Evolutionary conservation across 2,888 invertebrate species (phyloP).

Genomic region (Meteorus cinctellus): DNA sequence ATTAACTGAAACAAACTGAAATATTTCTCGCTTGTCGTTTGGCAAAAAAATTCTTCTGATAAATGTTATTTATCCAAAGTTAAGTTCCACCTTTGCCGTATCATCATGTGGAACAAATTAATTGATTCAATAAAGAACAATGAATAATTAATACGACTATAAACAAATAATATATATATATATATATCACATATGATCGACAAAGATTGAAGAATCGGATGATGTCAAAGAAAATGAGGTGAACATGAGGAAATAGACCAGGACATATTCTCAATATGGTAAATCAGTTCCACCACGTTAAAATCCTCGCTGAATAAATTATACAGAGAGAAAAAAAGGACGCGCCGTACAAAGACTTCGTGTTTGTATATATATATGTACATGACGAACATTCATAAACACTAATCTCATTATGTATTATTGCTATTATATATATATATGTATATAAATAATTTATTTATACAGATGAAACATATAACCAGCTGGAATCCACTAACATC

Average conservation of each 20-base stretch:
- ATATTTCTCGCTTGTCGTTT: background rate
- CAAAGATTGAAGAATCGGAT: background rate
- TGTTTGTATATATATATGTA: background rate
- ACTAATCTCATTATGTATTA: background rate
- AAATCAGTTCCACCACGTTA: background rate
- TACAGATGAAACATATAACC: background rate
- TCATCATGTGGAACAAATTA: background rate
- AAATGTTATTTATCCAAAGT: background rate
- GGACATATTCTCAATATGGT: background rate
- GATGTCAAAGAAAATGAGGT: background rate
- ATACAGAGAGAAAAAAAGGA: background rate
- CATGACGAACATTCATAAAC: background rate
- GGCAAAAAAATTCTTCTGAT: background rate
- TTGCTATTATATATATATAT: background rate
- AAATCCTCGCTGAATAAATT: conserved; percentile 5
- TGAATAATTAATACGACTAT: background rate
- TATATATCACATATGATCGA: background rate
- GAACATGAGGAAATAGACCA: background rate
- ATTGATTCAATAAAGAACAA: background rate
- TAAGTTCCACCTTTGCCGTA: background rate
- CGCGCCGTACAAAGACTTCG: background rate
- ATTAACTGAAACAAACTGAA: background rate
- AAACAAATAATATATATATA: background rate
- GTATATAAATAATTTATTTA: background rate
- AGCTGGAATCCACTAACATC: background rate